Percentiles rank a stretch among this genome's conserved stretches.
Evolutionary conservation across 2,888 invertebrate species (phyloP).

Genomic region (Toxonevra muliebris): DNA sequence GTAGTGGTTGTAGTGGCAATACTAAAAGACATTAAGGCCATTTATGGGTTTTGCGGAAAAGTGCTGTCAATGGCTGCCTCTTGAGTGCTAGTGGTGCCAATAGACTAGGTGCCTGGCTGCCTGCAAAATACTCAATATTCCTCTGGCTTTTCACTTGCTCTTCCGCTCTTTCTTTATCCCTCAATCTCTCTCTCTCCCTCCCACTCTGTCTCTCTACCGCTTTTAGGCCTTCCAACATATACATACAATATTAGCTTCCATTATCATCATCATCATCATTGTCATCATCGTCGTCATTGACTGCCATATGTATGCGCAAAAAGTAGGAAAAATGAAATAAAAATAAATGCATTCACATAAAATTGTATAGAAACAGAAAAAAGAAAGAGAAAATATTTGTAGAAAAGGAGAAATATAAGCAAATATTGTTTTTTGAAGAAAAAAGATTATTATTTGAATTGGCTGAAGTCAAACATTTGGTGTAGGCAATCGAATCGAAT

Average conservation of each 20-base stretch:
- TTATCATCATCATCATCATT: neutral
- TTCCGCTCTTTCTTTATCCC: too few species aligned
- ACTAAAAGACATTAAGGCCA: constrained; percentile 5
- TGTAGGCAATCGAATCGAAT: too few species aligned
- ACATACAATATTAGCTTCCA: constrained; percentile 47
- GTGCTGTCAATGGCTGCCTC: constrained; percentile 10
- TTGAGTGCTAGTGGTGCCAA: neutral
- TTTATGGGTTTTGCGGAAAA: constrained; percentile 21
- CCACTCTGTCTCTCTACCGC: constrained; percentile 6
- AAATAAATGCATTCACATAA: constrained; percentile 16
- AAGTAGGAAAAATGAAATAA: constrained; percentile 1
- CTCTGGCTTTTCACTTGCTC: too few species aligned
- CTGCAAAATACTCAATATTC: constrained; percentile 39
- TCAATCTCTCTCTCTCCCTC: too few species aligned
- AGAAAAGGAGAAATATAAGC: neutral
- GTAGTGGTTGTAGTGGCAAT: too few species aligned
- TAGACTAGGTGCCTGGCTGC: constrained; percentile 40
- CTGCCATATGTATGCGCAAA: constrained; percentile 38
- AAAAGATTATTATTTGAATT: constrained; percentile 2
- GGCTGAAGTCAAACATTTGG: neutral
- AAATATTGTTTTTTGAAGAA: neutral
- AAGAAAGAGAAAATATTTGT: neutral
- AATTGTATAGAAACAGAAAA: neutral
- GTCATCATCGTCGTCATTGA: neutral
- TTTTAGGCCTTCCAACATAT: constrained; percentile 35